These are phyloP conservation scores for Ficedula albicollis DNA, from an alignment of 2,797 vertebrate genomes.

Conservation along the genomic window DNA sequence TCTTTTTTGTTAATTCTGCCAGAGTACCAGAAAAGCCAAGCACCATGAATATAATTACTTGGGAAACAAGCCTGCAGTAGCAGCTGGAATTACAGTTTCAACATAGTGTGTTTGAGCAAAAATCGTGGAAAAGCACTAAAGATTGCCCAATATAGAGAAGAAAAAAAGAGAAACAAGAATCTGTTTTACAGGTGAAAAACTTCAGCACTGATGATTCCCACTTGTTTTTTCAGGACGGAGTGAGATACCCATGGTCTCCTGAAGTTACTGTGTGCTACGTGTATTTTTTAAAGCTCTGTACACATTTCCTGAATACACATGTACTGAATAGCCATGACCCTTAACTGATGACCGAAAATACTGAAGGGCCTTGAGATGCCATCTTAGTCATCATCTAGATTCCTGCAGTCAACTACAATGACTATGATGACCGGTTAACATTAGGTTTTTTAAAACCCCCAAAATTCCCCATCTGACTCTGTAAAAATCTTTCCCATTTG, in stretches of 20 bases:
- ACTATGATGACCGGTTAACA: neutral
- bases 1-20: neutral
- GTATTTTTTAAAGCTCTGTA: neutral
- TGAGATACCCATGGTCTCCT: neutral
- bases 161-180: neutral
- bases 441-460: neutral
- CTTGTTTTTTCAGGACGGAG: neutral
- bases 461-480: neutral
- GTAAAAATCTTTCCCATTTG: neutral
- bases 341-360: neutral
- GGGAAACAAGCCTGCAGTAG: neutral
- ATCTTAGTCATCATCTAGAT: neutral
- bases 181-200: neutral
- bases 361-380: neutral
- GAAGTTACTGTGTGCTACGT: neutral
- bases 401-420: neutral
- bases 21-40: neutral
- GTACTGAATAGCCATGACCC: neutral
- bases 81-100: neutral
- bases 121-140: neutral
- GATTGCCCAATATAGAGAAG: neutral
- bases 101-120: fast-evolving
- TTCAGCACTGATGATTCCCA: neutral
- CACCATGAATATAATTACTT: neutral
- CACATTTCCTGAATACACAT: too few relatives aligned